Conservation (phyloP, 2,888 invertebrate species). For the Rhagonycha lutea region DNA sequence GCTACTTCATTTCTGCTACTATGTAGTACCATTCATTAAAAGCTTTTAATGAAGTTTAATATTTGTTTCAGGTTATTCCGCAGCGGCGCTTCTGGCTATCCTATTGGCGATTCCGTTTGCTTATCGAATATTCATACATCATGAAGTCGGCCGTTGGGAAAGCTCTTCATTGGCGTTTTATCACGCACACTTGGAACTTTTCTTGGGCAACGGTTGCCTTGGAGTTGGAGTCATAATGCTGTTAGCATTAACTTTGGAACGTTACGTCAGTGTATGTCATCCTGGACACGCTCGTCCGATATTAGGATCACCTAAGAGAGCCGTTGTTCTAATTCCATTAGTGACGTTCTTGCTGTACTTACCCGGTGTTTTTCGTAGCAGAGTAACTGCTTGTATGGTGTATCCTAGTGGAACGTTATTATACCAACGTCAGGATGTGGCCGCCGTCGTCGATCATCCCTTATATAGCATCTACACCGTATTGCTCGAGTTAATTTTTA, state of each 20-base stretch:
- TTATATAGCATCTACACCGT: conserved; percentile 62
- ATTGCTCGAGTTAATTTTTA: conserved; percentile 67
- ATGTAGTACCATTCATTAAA: neutral
- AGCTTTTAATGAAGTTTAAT: neutral
- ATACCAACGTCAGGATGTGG: conserved; percentile 57
- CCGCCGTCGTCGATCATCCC: conserved; percentile 47
- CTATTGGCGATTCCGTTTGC: conserved; percentile 72
- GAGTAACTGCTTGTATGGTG: conserved; percentile 59
- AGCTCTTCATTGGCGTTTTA: conserved; percentile 69
- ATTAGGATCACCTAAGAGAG: conserved; percentile 66
- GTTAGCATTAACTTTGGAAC: conserved; percentile 72
- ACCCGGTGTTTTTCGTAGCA: conserved; percentile 68
- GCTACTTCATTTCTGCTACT: neutral
- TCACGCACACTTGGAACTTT: conserved; percentile 71
- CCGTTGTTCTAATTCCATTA: conserved; percentile 67
- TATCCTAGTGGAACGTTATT: conserved; percentile 59
- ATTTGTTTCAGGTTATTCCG: conserved; percentile 69
- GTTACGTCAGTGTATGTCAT: conserved; percentile 76
- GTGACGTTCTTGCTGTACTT: conserved; percentile 69
- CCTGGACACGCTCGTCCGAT: conserved; percentile 70
- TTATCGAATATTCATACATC: conserved; percentile 67
- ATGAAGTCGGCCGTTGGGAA: conserved; percentile 68
- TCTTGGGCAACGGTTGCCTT: conserved; percentile 72
- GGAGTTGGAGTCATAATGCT: conserved; percentile 80
- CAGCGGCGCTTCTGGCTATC: conserved; percentile 74